Evolutionary conservation across 1,140 invertebrate species (phyloP).

Genomic region (Scylla paramamosain): DNA sequence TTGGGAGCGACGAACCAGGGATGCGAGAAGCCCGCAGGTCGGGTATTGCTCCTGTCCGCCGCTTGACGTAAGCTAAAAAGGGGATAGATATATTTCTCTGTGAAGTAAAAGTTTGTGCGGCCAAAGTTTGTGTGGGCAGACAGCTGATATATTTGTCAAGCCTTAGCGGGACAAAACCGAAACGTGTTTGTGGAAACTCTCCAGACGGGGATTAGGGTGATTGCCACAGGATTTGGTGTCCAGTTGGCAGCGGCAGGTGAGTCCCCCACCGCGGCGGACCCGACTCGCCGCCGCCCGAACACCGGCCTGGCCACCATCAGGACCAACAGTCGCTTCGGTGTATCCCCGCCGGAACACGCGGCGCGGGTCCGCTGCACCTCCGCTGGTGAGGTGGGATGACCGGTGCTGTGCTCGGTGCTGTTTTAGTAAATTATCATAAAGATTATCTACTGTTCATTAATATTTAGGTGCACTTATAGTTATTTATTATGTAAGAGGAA

Average conservation of each 20-base stretch:
- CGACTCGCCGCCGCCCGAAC: neutral
- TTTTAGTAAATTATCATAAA: neutral
- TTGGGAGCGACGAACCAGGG: no score
- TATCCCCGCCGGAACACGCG: neutral
- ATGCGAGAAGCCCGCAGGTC: neutral
- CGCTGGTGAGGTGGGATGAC: no score
- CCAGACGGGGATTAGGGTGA: neutral
- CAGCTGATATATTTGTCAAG: conserved; percentile 22
- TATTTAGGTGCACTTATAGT: neutral
- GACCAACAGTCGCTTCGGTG: neutral
- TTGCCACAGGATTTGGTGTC: neutral
- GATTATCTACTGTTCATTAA: neutral
- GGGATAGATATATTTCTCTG: neutral
- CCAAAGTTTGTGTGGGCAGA: neutral
- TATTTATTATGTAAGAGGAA: neutral
- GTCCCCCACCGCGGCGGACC: neutral
- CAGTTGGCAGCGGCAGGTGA: neutral
- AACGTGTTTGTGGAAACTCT: conserved; percentile 22
- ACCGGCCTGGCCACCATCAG: neutral
- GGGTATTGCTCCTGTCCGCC: neutral
- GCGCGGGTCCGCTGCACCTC: no score
- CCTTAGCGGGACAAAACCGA: neutral
- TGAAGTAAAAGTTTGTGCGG: neutral
- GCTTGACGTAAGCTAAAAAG: neutral
- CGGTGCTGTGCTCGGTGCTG: neutral